Conservation (phyloP, 2,888 invertebrate species). For the Lepidochitona cinerea region DNA sequence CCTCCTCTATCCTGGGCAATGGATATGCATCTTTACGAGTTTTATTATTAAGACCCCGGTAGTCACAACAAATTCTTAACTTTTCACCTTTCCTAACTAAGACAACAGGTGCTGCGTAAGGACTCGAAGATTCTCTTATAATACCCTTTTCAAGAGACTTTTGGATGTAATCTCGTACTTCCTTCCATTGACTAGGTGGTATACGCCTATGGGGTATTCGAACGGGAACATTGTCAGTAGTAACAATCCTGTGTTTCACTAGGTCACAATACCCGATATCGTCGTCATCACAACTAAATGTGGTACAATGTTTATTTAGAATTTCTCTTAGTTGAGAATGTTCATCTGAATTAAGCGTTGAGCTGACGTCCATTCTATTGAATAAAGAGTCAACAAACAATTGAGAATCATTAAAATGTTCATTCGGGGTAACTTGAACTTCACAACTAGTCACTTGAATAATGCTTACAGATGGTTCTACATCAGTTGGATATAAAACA, state of each 20-base stretch:
- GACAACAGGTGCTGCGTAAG: slow-evolving; percentile 41
- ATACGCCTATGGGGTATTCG: background rate
- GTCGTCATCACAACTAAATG: slow-evolving; percentile 2
- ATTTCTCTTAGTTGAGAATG: too few relatives aligned
- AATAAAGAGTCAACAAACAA: too few relatives aligned
- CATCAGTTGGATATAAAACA: background rate
- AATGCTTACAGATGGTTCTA: background rate
- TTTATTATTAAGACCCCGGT: slow-evolving; percentile 33
- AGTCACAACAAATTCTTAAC: slow-evolving; percentile 42
- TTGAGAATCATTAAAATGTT: too few relatives aligned
- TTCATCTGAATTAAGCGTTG: too few relatives aligned
- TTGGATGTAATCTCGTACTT: background rate
- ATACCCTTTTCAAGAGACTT: background rate
- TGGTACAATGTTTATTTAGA: background rate
- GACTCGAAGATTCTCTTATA: slow-evolving; percentile 12
- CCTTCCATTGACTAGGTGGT: background rate
- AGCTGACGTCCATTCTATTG: too few relatives aligned
- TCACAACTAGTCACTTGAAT: too few relatives aligned
- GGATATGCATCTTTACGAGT: slow-evolving; percentile 40
- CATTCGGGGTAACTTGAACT: too few relatives aligned
- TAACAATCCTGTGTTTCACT: background rate
- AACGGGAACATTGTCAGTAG: background rate
- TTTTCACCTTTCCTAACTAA: slow-evolving; percentile 28
- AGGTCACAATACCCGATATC: slow-evolving; percentile 15
- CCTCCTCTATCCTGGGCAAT: slow-evolving; percentile 40